Percentiles rank a stretch among this genome's conserved stretches.
Conservation (phyloP, 1,140 invertebrate species). For the Proales similis region DNA sequence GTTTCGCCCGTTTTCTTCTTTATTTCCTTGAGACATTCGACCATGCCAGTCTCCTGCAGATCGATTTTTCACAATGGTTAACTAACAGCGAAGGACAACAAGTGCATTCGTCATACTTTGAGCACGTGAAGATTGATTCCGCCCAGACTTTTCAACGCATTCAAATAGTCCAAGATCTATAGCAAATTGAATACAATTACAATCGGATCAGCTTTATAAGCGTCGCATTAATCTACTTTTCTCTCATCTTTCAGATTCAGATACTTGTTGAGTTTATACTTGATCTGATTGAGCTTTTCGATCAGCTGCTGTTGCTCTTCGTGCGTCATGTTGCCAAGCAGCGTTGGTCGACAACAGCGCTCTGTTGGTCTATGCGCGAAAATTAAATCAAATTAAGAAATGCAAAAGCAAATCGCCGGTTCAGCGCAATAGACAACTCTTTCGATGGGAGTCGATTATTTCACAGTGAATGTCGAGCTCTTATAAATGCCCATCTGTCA, state of each 20-base stretch:
- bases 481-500: too few species aligned
- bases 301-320: not conserved
- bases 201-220: not conserved
- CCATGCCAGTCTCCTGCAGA: conserved; percentile 20
- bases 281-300: conserved; percentile 27
- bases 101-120: not conserved
- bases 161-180: conserved; percentile 20
- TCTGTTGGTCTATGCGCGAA: too few species aligned
- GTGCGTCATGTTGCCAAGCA: not conserved
- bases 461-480: too few species aligned
- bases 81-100: not conserved
- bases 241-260: conserved; percentile 7
- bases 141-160: conserved; percentile 21
- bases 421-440: too few species aligned
- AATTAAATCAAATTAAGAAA: too few species aligned
- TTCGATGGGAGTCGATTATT: too few species aligned
- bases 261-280: conserved; percentile 24
- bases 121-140: conserved; percentile 20
- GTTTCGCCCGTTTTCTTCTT: conserved; percentile 12
- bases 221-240: conserved; percentile 4
- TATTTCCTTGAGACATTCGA: conserved; percentile 20
- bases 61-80: not conserved
- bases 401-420: too few species aligned
- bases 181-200: not conserved
- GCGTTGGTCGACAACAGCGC: too few species aligned